These are phyloP conservation scores for Glandiceps talaboti DNA, from an alignment of 53 echinoderm and acorn worm species.

Conservation along the genomic window DNA sequence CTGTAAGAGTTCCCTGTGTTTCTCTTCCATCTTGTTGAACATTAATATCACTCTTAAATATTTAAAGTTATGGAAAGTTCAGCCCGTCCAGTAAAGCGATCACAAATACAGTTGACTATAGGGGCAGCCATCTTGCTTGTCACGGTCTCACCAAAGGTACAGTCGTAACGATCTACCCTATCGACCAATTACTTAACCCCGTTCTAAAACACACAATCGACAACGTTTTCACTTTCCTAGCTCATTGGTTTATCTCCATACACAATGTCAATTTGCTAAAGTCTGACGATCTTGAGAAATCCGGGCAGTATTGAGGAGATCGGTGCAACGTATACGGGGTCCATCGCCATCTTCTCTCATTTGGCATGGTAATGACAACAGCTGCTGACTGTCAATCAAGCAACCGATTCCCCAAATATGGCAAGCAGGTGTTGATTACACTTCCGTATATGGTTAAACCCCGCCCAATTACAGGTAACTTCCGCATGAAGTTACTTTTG, in stretches of 20 bases:
- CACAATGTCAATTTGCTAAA: not conserved
- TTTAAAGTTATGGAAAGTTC: not conserved
- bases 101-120: not conserved
- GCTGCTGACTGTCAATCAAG: not conserved
- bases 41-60: not conserved
- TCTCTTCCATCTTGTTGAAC: slow-evolving; percentile 54
- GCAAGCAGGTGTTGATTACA: not conserved
- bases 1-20: slow-evolving; percentile 55
- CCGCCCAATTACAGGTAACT: not conserved
- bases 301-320: not conserved
- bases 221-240: not conserved
- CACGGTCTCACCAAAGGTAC: not conserved
- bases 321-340: not conserved
- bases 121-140: not conserved
- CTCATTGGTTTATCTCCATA: not conserved
- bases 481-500: not conserved
- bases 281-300: not conserved
- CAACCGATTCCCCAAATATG: not conserved
- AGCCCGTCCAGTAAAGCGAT: not conserved
- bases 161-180: not conserved
- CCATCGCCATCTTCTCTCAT: not conserved
- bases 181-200: not conserved
- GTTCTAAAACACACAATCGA: not conserved
- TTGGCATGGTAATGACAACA: not conserved
- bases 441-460: not conserved